phyloP scores from a whole-genome alignment of 2,888 invertebrate species.

The Thyatira batis region DNA sequence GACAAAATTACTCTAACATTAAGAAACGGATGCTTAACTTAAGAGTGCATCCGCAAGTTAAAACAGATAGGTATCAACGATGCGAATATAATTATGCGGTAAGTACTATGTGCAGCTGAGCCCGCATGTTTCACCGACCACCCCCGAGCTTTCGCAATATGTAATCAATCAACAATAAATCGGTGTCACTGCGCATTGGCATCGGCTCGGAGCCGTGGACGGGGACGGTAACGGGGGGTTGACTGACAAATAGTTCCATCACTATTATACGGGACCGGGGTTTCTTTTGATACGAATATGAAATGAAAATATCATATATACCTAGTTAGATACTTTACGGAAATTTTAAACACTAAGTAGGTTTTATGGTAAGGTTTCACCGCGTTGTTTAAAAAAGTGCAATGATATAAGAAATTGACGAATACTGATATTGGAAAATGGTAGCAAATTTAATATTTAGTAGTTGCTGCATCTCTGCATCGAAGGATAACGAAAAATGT shows the following conservation, averaged over 20 bases:
- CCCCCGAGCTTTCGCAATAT: conserved; percentile 61
- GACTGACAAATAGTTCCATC: background rate
- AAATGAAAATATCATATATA: no score
- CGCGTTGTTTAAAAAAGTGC: no score
- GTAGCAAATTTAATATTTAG: no score
- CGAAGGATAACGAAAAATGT: conserved; percentile 2
- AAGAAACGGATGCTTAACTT: conserved; percentile 31
- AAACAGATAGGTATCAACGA: conserved; percentile 16
- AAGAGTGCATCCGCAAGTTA: conserved; percentile 52
- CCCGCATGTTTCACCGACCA: conserved; percentile 71
- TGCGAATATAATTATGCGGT: conserved; percentile 30
- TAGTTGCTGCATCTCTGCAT: background rate
- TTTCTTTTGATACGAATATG: conserved; percentile 12
- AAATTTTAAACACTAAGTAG: no score
- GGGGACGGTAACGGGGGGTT: background rate
- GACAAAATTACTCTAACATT: no score
- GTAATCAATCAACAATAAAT: conserved; percentile 30
- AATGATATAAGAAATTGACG: no score
- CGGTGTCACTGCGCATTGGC: conserved; percentile 21
- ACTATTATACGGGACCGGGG: conserved; percentile 13
- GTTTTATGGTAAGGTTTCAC: no score
- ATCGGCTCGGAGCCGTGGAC: conserved; percentile 10
- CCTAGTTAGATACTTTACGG: no score
- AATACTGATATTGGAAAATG: no score
- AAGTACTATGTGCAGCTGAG: conserved; percentile 67